These are phyloP conservation scores for Fregetta grallaria DNA, from an alignment of 2,113 vertebrate species.

Conservation along the genomic window DNA sequence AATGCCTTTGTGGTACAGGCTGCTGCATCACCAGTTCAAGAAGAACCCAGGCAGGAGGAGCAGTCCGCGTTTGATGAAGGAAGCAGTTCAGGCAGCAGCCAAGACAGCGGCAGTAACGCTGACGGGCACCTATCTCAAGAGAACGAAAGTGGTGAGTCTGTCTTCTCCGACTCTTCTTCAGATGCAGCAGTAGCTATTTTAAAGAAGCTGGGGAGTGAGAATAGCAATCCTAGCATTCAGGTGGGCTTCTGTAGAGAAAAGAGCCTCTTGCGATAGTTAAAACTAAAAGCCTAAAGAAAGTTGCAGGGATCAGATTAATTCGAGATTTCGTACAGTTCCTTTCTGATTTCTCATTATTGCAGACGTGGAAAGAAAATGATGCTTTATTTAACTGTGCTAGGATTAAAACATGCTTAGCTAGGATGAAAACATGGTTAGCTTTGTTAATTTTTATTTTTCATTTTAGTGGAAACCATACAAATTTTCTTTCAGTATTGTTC, in stretches of 20 bases:
- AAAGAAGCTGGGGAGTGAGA: neutral
- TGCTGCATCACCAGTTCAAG: slow-evolving; percentile 53
- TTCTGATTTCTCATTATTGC: neutral
- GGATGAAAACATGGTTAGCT: neutral
- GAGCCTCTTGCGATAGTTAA: neutral
- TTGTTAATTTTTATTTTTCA: neutral
- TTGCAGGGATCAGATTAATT: neutral
- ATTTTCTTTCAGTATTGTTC: neutral
- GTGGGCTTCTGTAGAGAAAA: neutral
- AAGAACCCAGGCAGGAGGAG: slow-evolving; percentile 66
- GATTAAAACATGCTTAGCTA: neutral
- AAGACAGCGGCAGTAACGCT: slow-evolving; percentile 62
- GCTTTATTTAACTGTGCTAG: neutral
- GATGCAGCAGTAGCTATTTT: neutral
- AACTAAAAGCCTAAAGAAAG: neutral
- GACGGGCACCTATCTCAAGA: slow-evolving; percentile 72
- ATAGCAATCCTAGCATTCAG: neutral
- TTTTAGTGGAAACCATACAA: neutral
- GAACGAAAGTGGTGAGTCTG: slow-evolving; percentile 82
- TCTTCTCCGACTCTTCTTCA: neutral
- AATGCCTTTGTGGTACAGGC: slow-evolving; percentile 70
- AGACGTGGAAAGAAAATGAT: neutral
- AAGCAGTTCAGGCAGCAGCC: slow-evolving; percentile 71
- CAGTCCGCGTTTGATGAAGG: slow-evolving; percentile 46
- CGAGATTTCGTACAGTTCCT: neutral